Evolutionary conservation across 2,797 vertebrate species (phyloP).

Genomic region (Emydoidea blandingii): DNA sequence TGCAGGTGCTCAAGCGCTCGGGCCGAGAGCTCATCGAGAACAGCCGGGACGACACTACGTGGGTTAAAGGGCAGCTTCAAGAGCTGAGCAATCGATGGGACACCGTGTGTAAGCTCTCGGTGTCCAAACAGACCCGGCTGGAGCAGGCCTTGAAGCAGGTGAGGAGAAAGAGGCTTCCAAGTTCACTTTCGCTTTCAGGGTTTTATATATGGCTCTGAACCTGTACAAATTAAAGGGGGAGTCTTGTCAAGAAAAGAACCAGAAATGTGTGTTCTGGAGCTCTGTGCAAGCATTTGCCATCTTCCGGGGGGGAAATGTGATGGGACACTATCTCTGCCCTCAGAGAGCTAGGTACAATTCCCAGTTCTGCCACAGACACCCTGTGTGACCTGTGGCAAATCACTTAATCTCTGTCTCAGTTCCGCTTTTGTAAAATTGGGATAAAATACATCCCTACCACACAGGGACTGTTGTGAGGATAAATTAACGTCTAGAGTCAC

Average conservation of each 20-base stretch:
- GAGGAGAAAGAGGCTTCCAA: background rate
- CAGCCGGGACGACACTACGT: conserved; percentile 94
- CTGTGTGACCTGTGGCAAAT: background rate
- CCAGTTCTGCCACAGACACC: background rate
- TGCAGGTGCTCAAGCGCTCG: conserved; percentile 95
- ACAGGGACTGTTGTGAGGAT: background rate
- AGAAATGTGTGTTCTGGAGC: background rate
- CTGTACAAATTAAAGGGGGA: background rate
- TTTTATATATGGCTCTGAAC: background rate
- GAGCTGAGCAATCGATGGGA: conserved; percentile 99
- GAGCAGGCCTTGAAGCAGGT: conserved; percentile 97
- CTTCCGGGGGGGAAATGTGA: background rate
- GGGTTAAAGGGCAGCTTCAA: conserved; percentile 98
- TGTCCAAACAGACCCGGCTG: conserved; percentile 95
- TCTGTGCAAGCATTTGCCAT: background rate
- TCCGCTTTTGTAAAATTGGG: background rate
- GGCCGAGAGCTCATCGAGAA: conserved; percentile 97
- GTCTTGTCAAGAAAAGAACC: background rate
- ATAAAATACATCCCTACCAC: background rate
- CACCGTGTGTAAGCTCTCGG: conserved; percentile 94
- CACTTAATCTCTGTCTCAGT: background rate
- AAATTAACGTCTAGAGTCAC: background rate
- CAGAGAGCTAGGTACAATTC: background rate
- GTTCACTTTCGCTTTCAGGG: rapidly evolving
- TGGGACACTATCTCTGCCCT: rapidly evolving